These are phyloP conservation scores for Autographa pulchrina DNA, from an alignment of 2,888 invertebrate genomes.

Conservation along the genomic window DNA sequence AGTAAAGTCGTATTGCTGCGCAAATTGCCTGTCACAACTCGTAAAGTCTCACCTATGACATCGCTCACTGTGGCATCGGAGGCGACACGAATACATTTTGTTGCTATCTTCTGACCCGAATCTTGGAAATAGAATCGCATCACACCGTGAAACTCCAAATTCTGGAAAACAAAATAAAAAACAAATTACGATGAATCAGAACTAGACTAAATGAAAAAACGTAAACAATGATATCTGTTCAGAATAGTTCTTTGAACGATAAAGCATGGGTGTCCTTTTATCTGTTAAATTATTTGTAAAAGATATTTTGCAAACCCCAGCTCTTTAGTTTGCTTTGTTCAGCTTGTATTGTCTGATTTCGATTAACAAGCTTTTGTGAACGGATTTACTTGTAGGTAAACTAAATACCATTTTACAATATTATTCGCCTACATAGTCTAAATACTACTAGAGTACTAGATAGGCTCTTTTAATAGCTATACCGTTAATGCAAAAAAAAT, in stretches of 20 bases:
- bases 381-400: conserved; percentile 9
- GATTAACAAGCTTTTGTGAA: conserved; percentile 13
- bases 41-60: conserved; percentile 92
- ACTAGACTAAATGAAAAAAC: conserved; percentile 40
- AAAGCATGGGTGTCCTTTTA: conserved; percentile 43
- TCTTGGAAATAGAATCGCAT: conserved; percentile 99
- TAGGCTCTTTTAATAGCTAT: neutral
- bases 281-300: conserved; percentile 54
- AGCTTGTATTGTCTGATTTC: conserved; percentile 20
- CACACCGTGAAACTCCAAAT: conserved; percentile 99
- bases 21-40: conserved; percentile 22
- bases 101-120: conserved; percentile 99
- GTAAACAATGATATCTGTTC: conserved; percentile 59
- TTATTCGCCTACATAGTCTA: too few species aligned
- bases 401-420: too few species aligned
- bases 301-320: conserved; percentile 47
- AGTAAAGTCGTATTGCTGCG: conserved; percentile 20
- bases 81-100: conserved; percentile 99
- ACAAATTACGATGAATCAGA: conserved; percentile 13
- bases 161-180: conserved; percentile 90
- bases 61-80: conserved; percentile 98
- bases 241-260: conserved; percentile 55
- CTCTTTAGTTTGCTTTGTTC: conserved; percentile 31
- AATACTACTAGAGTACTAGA: neutral
- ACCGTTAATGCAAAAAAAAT: neutral